phyloP scores from a whole-genome alignment of 2,888 invertebrate species.

The Parthenolecanium corni region DNA sequence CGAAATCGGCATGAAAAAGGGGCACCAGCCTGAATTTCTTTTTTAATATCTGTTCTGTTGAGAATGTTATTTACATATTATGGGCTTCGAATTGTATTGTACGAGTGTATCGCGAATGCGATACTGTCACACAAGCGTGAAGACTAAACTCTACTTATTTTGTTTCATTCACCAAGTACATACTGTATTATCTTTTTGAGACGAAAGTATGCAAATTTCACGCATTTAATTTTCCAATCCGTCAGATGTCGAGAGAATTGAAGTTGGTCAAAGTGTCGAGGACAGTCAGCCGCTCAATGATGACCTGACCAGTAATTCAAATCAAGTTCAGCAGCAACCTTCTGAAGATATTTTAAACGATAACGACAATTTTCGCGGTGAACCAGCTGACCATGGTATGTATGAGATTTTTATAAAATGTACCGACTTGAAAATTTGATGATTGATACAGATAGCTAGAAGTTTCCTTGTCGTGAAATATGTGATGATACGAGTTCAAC shows the following conservation, averaged over 20 bases:
- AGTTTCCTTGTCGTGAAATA: too few relatives aligned
- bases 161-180: too few relatives aligned
- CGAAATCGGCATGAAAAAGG: too few relatives aligned
- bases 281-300: slow-evolving; percentile 10
- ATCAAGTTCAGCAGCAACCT: slow-evolving; percentile 8
- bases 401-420: background rate
- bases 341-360: slow-evolving; percentile 17
- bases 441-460: too few relatives aligned
- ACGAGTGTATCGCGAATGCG: too few relatives aligned
- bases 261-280: slow-evolving; percentile 19
- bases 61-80: background rate
- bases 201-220: too few relatives aligned
- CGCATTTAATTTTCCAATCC: background rate
- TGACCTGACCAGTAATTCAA: slow-evolving; percentile 9
- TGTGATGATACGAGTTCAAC: too few relatives aligned
- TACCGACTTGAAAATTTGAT: too few relatives aligned
- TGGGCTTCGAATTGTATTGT: too few relatives aligned
- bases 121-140: too few relatives aligned
- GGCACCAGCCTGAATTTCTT: background rate
- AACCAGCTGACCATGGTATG: slow-evolving; percentile 10
- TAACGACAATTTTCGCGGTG: slow-evolving; percentile 1
- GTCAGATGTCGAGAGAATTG: slow-evolving; percentile 11
- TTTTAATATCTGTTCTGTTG: background rate
- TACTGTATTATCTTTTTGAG: too few relatives aligned
- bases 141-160: too few relatives aligned